A percentile compares a stretch with the other conserved stretches of the same genome.
Conservation (phyloP, 2,113 vertebrate species). For the Shinisaurus crocodilurus region DNA sequence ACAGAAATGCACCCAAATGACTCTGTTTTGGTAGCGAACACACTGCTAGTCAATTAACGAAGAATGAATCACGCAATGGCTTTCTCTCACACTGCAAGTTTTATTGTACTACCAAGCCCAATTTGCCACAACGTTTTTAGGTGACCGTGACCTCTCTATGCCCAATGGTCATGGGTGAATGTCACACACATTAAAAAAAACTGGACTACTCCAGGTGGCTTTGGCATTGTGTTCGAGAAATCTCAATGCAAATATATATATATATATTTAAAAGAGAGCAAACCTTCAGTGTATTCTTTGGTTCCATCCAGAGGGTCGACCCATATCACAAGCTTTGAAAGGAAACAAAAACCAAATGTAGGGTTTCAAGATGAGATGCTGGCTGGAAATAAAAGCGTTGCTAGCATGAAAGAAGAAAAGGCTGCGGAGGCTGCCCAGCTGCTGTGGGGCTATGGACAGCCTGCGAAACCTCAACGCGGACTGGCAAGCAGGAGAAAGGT, state of each 20-base stretch:
- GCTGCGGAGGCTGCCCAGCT: background rate
- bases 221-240: background rate
- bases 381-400: background rate
- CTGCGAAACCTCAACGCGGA: background rate
- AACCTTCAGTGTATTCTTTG: slow-evolving; percentile 98
- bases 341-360: background rate
- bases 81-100: background rate
- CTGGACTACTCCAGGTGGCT: background rate
- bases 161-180: background rate
- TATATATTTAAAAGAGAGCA: slow-evolving; percentile 22
- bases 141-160: background rate
- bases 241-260: background rate
- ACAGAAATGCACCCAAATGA: background rate
- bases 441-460: background rate
- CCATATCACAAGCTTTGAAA: slow-evolving; percentile 92
- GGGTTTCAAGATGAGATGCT: background rate
- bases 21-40: background rate
- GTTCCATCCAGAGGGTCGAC: slow-evolving; percentile 98
- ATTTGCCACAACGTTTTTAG: background rate
- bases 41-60: background rate
- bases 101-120: background rate
- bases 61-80: background rate
- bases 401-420: background rate
- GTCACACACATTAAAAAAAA: background rate
- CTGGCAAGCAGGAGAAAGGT: background rate